Conservation (phyloP, 2,113 vertebrate genomes). For the Seriola quinqueradiata region DNA sequence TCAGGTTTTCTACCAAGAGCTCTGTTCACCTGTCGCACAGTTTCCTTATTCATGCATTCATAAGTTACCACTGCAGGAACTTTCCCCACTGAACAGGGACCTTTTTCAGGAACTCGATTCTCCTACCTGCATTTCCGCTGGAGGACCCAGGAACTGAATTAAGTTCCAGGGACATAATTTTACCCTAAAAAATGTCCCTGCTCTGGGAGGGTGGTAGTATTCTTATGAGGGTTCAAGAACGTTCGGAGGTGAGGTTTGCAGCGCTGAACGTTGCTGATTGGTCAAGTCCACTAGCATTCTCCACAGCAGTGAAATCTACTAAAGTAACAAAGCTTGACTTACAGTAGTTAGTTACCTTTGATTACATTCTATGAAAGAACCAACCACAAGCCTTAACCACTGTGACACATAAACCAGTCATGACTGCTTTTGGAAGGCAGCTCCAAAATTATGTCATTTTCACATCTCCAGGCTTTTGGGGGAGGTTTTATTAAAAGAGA, state of each 20-base stretch:
- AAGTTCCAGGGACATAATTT: not conserved
- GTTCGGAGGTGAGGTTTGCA: not conserved
- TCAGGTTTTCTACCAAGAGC: not conserved
- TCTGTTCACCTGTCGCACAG: too few relatives aligned
- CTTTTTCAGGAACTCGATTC: not conserved
- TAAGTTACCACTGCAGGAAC: not conserved
- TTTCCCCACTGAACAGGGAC: not conserved
- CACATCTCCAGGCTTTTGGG: conserved; percentile 19
- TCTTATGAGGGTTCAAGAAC: not conserved
- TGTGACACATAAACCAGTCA: conserved; percentile 14
- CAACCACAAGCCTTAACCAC: conserved; percentile 11
- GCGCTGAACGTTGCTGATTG: not conserved
- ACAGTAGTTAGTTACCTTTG: not conserved
- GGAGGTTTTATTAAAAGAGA: conserved; percentile 16
- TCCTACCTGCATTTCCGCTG: not conserved
- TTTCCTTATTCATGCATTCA: too few relatives aligned
- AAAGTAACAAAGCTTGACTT: not conserved
- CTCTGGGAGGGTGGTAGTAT: not conserved
- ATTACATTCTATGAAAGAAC: not conserved
- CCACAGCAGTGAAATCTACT: not conserved
- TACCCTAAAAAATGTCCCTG: not conserved
- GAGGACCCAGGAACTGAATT: not conserved
- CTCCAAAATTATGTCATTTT: conserved; percentile 52
- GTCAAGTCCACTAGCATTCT: not conserved
- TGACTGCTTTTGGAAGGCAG: not conserved